Base-by-base conservation (phyloP, 2,113 vertebrate species). In the Mandrillus leucophaeus region DNA sequence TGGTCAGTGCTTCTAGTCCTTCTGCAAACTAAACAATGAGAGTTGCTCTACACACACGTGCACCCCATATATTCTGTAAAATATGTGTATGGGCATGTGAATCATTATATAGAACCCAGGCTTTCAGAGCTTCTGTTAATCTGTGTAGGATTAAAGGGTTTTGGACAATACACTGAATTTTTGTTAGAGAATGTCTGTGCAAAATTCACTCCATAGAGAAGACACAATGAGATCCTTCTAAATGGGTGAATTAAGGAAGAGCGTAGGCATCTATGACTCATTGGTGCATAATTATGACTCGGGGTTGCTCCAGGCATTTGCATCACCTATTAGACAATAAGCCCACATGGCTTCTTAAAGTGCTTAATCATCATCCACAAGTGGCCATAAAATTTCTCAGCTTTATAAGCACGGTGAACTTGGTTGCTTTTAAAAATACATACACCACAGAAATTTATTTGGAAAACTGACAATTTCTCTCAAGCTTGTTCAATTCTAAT, bases 251-350 rank as follows among this genome's bases (percentile, higher is more conserved):
- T 78, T 16, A 16, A 59, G 8, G 75, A 32, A 17, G 25, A 59
- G 30, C 0, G 1, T 3, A 6, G 90, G 64, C 25, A 30, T 7
- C 27, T 0, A 8, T n/a, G 85, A 45, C 50, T 57, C 17, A 27
- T 1, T 6, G 6, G n/a, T 8, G 0, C 9, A 1, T 2, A n/a
- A 18, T 1, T 10, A 1, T 3, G 7, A 5, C 57, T 2, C 1
- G 0, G 1, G 32, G 27, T 57, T 16, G 45, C 40, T 14, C 48
- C 45, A 57, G 59, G 35, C 22, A 6, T 8, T 14, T 14, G 45
- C 72, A n/a, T 57, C 38, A 9, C 32, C 80, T 27, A 12, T 61
- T 16, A 25, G 52, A 61, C 68, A 75, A 61, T 3, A 18, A 87
- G 25, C 92, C 83, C 81, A 32, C 6, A 0, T 1, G 40, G n/a